phyloP scores from a whole-genome alignment of 2,888 invertebrate genomes.

The Sinohyriopsis cumingii region DNA sequence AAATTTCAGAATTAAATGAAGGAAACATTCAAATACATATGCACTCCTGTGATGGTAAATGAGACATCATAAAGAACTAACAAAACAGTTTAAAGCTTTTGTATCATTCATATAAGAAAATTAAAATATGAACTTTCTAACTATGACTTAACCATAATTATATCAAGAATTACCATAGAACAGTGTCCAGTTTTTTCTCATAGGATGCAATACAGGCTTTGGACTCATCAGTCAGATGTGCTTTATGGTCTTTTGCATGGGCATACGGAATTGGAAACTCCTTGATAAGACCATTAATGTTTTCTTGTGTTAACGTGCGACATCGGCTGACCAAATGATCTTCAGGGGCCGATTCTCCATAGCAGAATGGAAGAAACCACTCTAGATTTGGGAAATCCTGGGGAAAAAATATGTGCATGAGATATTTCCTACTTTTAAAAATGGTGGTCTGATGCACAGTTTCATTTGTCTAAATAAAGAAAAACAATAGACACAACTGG shows the following conservation, averaged over 20 bases:
- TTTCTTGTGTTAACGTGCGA: slow-evolving; percentile 56
- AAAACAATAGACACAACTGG: neutral
- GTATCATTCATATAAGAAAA: no score
- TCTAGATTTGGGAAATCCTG: slow-evolving; percentile 67
- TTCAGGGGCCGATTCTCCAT: slow-evolving; percentile 62
- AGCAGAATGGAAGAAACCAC: slow-evolving; percentile 70
- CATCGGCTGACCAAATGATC: slow-evolving; percentile 57
- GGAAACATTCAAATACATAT: no score
- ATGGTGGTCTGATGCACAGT: no score
- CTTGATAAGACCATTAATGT: slow-evolving; percentile 64
- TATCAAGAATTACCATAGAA: no score
- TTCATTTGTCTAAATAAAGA: neutral
- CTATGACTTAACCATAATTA: no score
- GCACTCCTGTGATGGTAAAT: no score
- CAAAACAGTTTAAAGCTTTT: no score
- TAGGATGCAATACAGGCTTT: slow-evolving; percentile 63
- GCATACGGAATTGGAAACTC: slow-evolving; percentile 66
- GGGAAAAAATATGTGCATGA: slow-evolving; percentile 5
- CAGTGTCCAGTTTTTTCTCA: slow-evolving; percentile 62
- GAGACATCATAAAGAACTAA: no score
- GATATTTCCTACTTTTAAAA: neutral
- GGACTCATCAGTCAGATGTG: slow-evolving; percentile 56
- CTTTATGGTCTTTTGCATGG: slow-evolving; percentile 54
- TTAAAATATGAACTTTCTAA: no score
- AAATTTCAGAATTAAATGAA: no score